phyloP scores from a whole-genome alignment of 2,113 vertebrate genomes.

The Dromaius novaehollandiae region DNA sequence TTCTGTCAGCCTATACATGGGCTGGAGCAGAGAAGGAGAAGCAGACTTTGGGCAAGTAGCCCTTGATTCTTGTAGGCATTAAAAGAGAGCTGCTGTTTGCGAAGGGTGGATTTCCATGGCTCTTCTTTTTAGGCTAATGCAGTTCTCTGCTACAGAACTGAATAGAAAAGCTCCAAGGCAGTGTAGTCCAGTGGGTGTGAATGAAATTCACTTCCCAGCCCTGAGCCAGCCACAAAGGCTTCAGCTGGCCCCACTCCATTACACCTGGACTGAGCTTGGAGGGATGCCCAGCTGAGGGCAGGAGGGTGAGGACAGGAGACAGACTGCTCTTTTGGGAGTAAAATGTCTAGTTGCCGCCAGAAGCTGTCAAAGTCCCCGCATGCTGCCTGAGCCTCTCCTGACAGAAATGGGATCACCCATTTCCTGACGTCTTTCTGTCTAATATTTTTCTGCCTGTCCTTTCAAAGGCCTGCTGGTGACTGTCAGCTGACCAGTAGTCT shows the following conservation, averaged over 20 bases:
- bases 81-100: not conserved
- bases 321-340: not conserved
- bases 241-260: not conserved
- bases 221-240: not conserved
- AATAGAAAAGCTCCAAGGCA: not conserved
- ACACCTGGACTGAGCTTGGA: not conserved
- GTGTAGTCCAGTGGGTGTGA: not conserved
- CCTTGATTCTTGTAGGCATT: not conserved
- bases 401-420: fast-evolving
- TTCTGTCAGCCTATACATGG: not conserved
- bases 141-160: not conserved
- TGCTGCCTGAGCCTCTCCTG: not conserved
- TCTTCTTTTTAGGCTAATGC: not conserved
- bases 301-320: not conserved
- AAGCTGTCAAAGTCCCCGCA: not conserved
- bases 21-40: not conserved
- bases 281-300: not conserved
- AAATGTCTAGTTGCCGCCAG: not conserved
- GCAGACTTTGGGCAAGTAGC: not conserved
- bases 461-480: not conserved
- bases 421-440: not conserved
- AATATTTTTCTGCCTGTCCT: not conserved
- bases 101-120: not conserved
- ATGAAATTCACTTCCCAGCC: not conserved
- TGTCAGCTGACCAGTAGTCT: not conserved